Evolutionary conservation across 2,113 vertebrate species (phyloP).

Genomic region (Rousettus leschenaultii): DNA sequence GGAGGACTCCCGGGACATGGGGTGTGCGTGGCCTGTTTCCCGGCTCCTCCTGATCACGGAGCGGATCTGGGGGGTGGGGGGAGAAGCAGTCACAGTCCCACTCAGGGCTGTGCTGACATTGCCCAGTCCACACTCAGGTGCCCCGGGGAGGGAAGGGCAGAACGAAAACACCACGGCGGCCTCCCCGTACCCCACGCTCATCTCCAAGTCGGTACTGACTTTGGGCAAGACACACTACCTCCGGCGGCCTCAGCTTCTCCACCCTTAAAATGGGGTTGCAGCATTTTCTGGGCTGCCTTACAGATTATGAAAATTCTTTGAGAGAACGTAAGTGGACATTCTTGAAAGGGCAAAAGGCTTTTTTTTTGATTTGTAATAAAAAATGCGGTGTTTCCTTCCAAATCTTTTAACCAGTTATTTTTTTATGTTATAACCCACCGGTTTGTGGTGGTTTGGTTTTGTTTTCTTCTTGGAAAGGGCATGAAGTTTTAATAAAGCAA

Average conservation of each 20-base stretch:
- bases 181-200: not conserved
- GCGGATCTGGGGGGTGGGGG: conserved; percentile 88
- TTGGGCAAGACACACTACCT: not conserved
- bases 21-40: conserved; percentile 93
- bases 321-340: not conserved
- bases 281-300: not conserved
- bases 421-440: not conserved
- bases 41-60: conserved; percentile 97
- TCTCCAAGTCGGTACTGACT: not conserved
- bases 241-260: not conserved
- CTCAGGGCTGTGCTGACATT: not conserved
- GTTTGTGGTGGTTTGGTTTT: not conserved
- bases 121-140: conserved; percentile 1
- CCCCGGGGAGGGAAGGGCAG: not conserved
- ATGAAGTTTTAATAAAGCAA: not conserved
- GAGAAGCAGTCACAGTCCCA: conserved; percentile 50
- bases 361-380: not conserved
- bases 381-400: not conserved
- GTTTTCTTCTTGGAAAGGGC: not conserved
- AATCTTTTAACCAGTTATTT: not conserved
- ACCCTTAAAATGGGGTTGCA: not conserved
- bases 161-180: not conserved
- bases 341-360: not conserved
- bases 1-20: conserved; percentile 93
- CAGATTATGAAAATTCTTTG: not conserved